Percentiles rank a stretch among this genome's conserved stretches.
phyloP scores from a whole-genome alignment of 1,140 invertebrate species.

The Philotrypesis tridentata region DNA sequence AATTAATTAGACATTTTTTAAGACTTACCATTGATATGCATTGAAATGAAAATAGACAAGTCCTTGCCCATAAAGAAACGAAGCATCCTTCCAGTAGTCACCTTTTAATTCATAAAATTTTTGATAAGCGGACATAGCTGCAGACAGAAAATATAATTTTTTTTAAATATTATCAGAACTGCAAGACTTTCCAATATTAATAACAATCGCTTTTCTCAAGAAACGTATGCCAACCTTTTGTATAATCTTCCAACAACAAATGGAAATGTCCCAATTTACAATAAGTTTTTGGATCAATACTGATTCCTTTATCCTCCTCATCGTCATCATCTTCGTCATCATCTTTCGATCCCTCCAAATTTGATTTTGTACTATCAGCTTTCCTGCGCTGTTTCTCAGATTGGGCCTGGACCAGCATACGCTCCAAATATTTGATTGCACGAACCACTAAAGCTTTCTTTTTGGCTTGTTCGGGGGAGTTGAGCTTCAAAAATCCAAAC shows the following conservation, averaged over 20 bases:
- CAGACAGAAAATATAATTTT: constrained; percentile 56
- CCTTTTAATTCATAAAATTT: constrained; percentile 87
- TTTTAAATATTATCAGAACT: not conserved
- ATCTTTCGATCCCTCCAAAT: constrained; percentile 70
- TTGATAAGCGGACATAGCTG: constrained; percentile 95
- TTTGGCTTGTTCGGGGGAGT: constrained; percentile 82
- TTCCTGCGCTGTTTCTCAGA: constrained; percentile 74
- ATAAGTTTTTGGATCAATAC: constrained; percentile 91
- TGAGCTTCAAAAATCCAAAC: constrained; percentile 89
- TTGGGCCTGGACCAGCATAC: constrained; percentile 86
- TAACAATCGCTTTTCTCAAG: constrained; percentile 26
- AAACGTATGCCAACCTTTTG: constrained; percentile 81
- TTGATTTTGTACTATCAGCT: constrained; percentile 72
- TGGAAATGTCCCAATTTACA: constrained; percentile 96
- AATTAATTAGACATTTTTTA: not conserved
- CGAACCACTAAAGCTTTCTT: constrained; percentile 87
- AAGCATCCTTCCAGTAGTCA: constrained; percentile 92
- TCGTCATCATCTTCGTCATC: constrained; percentile 71
- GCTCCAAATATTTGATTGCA: constrained; percentile 88
- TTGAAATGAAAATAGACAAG: constrained; percentile 97
- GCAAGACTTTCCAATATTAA: not conserved
- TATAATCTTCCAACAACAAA: constrained; percentile 90
- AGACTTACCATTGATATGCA: constrained; percentile 94
- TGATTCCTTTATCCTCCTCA: constrained; percentile 79
- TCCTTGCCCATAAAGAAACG: constrained; percentile 94